Evolutionary conservation across 92 coral and sea anemone species (phyloP).

Genomic region (Virgularia gustaviana): DNA sequence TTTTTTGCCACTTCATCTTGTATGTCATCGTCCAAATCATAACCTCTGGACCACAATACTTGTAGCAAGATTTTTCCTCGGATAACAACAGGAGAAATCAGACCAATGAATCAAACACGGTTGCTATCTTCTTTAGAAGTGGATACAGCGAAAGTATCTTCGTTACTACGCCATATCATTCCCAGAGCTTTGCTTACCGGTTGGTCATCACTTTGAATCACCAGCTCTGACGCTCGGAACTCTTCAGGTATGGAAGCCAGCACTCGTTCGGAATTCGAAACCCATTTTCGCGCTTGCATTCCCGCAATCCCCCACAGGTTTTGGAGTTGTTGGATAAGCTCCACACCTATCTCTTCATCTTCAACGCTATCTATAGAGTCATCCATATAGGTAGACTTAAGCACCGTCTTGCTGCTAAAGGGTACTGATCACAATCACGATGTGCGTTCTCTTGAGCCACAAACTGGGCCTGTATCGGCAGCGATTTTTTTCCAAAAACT

Average conservation of each 20-base stretch:
- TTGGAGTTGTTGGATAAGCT: slow-evolving; percentile 37
- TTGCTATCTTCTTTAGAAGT: slow-evolving; percentile 47
- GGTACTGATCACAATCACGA: slow-evolving; percentile 16
- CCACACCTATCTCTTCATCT: slow-evolving; percentile 27
- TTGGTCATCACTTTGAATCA: slow-evolving; percentile 13
- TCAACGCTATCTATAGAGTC: slow-evolving; percentile 43
- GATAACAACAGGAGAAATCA: slow-evolving; percentile 37
- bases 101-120: slow-evolving; percentile 38
- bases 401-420: slow-evolving; percentile 49
- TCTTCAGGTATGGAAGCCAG: slow-evolving; percentile 45
- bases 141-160: slow-evolving; percentile 22
- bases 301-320: slow-evolving; percentile 34
- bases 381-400: slow-evolving; percentile 55
- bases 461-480: slow-evolving; percentile 42
- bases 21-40: slow-evolving; percentile 53
- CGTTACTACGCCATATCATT: slow-evolving; percentile 5
- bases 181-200: neutral
- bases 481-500: slow-evolving; percentile 47
- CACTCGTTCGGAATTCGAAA: slow-evolving; percentile 39
- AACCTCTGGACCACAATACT: slow-evolving; percentile 50
- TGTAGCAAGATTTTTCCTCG: slow-evolving; percentile 60
- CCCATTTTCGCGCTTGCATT: slow-evolving; percentile 51
- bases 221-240: slow-evolving; percentile 44
- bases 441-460: slow-evolving; percentile 52
- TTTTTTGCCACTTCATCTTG: slow-evolving; percentile 43